Percentiles rank a stretch among this genome's conserved stretches.
Conservation (phyloP, 2,888 invertebrate genomes). For the Eupithecia exiguata region DNA sequence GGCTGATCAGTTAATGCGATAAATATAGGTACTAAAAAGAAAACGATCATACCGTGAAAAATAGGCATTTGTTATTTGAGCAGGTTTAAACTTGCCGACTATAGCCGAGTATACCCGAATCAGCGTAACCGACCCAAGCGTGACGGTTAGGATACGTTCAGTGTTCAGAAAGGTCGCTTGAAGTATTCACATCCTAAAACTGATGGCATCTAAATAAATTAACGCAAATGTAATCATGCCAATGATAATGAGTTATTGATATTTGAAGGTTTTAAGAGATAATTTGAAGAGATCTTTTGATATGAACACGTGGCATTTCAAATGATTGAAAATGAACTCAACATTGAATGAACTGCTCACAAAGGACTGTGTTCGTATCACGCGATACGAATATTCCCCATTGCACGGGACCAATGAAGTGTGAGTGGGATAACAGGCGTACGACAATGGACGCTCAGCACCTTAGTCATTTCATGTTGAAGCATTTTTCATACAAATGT, state of each 20-base stretch:
- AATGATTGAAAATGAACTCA: not conserved
- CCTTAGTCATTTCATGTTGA: constrained; percentile 41
- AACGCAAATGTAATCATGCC: too few species aligned
- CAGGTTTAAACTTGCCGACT: not conserved
- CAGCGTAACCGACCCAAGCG: not conserved
- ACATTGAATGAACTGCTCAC: constrained; percentile 3
- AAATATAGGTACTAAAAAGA: too few species aligned
- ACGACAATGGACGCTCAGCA: constrained; percentile 58
- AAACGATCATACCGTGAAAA: too few species aligned
- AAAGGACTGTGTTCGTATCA: constrained; percentile 32
- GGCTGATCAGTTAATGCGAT: too few species aligned
- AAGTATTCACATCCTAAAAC: not conserved
- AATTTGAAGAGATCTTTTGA: not conserved
- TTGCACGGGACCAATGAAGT: constrained; percentile 71
- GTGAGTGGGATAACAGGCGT: constrained; percentile 73
- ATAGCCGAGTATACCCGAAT: not conserved
- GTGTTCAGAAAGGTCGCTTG: not conserved
- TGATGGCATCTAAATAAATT: not conserved
- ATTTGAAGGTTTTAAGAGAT: too few species aligned
- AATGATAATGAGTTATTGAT: too few species aligned
- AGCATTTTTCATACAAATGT: constrained; percentile 11
- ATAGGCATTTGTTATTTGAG: not conserved
- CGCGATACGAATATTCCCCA: constrained; percentile 69
- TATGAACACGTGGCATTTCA: not conserved
- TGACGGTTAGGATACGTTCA: not conserved